phyloP scores from a whole-genome alignment of 2,888 invertebrate species.

The Pseudanteris insignis region DNA sequence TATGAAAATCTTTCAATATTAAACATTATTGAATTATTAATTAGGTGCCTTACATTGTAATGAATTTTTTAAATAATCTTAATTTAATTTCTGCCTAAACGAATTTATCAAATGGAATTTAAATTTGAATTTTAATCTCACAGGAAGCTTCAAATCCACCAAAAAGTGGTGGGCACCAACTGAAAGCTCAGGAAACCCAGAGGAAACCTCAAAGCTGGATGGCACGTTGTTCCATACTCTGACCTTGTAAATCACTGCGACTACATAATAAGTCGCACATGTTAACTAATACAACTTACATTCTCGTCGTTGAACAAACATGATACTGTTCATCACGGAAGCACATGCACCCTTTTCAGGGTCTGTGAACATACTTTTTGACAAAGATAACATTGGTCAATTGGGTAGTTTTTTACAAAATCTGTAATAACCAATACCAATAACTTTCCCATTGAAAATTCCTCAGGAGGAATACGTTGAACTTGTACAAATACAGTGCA shows the following conservation, averaged over 20 bases:
- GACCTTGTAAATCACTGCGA: conserved; percentile 70
- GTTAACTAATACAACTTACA: conserved; percentile 58
- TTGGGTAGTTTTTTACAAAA: conserved; percentile 54
- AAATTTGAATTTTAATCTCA: conserved; percentile 16
- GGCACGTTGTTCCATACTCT: conserved; percentile 87
- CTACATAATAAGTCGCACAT: conserved; percentile 52
- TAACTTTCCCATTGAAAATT: conserved; percentile 48
- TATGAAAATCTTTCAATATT: no score
- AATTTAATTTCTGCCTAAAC: conserved; percentile 2
- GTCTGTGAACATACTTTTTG: conserved; percentile 57
- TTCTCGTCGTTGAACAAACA: conserved; percentile 58
- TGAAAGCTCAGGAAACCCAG: conserved; percentile 80
- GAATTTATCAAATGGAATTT: background rate
- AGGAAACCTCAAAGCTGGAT: conserved; percentile 87
- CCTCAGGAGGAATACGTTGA: conserved; percentile 49
- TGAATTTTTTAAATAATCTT: background rate
- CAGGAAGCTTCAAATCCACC: conserved; percentile 92
- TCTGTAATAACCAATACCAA: conserved; percentile 47
- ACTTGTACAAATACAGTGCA: conserved; percentile 10
- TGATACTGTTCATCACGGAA: conserved; percentile 54
- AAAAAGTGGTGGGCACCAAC: conserved; percentile 80
- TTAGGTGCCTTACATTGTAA: background rate
- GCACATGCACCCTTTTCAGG: conserved; percentile 48
- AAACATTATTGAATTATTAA: background rate
- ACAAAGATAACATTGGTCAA: conserved; percentile 50